Conservation (phyloP, 2,113 vertebrate species). For the Chaetops frenatus region DNA sequence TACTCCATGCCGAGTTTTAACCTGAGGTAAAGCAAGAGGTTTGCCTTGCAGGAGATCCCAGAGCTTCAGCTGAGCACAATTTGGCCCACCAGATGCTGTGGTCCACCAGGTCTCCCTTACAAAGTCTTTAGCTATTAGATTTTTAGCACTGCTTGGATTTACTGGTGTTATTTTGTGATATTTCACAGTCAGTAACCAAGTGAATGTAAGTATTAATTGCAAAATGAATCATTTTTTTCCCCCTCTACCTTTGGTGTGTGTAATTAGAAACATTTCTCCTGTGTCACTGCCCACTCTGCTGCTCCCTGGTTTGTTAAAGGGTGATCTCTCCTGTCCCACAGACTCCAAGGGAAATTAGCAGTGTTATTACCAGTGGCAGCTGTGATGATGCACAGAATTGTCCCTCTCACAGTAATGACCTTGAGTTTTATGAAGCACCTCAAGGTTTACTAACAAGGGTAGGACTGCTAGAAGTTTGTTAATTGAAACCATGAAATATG, state of each 20-base stretch:
- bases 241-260: neutral
- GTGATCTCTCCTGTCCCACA: neutral
- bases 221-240: neutral
- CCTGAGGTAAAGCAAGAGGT: neutral
- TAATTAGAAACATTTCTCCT: conserved; percentile 43
- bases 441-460: conserved; percentile 40
- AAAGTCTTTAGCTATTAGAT: neutral
- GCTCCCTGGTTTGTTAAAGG: neutral
- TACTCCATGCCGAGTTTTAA: neutral
- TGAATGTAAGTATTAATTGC: conserved; percentile 32
- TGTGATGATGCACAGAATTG: neutral
- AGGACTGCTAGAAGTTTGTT: conserved; percentile 39
- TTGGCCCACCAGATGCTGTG: neutral
- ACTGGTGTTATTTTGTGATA: neutral
- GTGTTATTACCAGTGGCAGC: neutral
- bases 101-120: neutral
- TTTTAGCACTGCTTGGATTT: neutral
- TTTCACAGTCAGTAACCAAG: conserved; percentile 12
- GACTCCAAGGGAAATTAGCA: conserved; percentile 17
- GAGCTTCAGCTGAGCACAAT: neutral
- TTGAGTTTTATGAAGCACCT: conserved; percentile 53
- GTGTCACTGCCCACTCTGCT: neutral
- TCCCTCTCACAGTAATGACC: conserved; percentile 26
- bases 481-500: conserved; percentile 65
- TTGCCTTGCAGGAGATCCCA: neutral